phyloP scores from a whole-genome alignment of 2,888 invertebrate species.

The Andrena fulva region DNA sequence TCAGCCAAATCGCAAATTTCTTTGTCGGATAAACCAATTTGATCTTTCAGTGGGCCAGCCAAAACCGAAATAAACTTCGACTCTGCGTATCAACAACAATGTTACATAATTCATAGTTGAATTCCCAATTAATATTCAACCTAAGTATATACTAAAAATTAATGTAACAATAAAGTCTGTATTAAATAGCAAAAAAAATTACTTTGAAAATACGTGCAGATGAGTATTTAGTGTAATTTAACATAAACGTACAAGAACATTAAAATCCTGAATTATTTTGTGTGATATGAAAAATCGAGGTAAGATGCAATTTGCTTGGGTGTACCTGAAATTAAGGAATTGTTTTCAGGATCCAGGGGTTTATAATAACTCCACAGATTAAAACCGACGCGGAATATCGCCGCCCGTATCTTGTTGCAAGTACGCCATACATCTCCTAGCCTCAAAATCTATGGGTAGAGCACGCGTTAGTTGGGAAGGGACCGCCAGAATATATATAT shows the following conservation, averaged over 20 bases:
- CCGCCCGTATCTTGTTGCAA: constrained; percentile 92
- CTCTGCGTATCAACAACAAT: constrained; percentile 85
- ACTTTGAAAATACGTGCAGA: not conserved
- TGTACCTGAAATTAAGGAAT: constrained; percentile 89
- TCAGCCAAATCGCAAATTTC: constrained; percentile 91
- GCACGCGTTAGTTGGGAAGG: not conserved
- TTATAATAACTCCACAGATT: constrained; percentile 90
- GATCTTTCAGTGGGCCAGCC: constrained; percentile 88
- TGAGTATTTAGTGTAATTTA: not conserved
- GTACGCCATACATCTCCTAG: constrained; percentile 91
- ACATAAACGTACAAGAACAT: not conserved
- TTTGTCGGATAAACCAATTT: constrained; percentile 89
- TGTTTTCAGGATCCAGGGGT: constrained; percentile 89
- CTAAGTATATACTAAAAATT: not conserved
- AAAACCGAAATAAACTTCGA: constrained; percentile 90
- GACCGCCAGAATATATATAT: not conserved
- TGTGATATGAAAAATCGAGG: not conserved
- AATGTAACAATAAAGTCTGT: not conserved
- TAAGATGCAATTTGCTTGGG: not conserved
- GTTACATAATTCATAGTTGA: not conserved
- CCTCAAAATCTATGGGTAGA: constrained; percentile 75
- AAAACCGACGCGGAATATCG: constrained; percentile 90
- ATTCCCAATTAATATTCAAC: constrained; percentile 3
- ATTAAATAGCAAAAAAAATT: not conserved
- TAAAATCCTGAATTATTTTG: not conserved